A percentile compares a stretch with the other conserved stretches of the same genome.
Evolutionary conservation across 2,113 vertebrate genomes (phyloP).

Genomic region (Sapayoa aenigma): DNA sequence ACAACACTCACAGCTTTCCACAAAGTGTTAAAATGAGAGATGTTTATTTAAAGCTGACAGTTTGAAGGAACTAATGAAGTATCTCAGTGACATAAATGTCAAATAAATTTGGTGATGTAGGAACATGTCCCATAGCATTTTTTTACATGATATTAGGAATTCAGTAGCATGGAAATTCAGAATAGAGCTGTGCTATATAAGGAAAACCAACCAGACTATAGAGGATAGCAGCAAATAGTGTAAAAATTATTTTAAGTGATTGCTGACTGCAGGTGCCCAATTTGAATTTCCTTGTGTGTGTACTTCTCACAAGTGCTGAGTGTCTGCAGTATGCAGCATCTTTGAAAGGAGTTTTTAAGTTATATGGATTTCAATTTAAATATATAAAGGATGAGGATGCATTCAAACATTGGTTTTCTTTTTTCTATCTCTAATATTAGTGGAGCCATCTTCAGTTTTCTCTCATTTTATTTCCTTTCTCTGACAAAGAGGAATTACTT

Average conservation of each 20-base stretch:
- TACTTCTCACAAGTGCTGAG: neutral
- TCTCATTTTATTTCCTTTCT: neutral
- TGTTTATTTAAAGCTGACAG: neutral
- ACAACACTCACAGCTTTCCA: neutral
- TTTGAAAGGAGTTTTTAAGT: neutral
- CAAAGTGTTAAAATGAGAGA: neutral
- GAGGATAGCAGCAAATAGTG: neutral
- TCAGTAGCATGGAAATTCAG: neutral
- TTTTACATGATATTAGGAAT: neutral
- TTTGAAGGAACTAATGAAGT: neutral
- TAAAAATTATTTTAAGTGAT: neutral
- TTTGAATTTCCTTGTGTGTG: neutral
- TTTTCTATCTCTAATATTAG: neutral
- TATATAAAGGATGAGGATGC: neutral
- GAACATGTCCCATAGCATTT: neutral
- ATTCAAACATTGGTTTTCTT: neutral
- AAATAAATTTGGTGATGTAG: constrained; percentile 8
- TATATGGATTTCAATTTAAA: neutral
- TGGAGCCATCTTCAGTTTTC: neutral
- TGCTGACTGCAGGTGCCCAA: neutral
- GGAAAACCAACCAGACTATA: neutral
- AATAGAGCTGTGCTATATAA: neutral
- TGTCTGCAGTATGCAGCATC: neutral
- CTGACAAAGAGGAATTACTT: neutral
- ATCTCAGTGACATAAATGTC: neutral